These are phyloP conservation scores for Volucella zonaria DNA, from an alignment of 2,888 invertebrate species.

Conservation along the genomic window DNA sequence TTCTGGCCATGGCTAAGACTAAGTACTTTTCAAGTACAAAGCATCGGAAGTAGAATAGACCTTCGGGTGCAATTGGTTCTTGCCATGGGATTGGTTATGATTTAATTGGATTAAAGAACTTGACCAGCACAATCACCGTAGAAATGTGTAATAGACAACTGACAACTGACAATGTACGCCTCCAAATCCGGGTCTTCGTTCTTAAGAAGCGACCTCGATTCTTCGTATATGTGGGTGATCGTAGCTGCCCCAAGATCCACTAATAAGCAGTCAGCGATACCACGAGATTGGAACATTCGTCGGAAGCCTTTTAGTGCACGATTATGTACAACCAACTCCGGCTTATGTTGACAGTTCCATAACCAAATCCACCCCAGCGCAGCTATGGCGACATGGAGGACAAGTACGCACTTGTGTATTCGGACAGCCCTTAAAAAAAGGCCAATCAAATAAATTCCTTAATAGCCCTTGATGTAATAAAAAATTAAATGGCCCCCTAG, in stretches of 20 bases:
- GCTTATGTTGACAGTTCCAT: neutral
- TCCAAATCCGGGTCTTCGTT: slow-evolving; percentile 13
- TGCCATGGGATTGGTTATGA: slow-evolving; percentile 7
- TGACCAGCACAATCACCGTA: neutral
- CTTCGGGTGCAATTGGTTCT: no score
- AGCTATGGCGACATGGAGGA: neutral
- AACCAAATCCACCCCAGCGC: neutral
- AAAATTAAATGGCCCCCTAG: slow-evolving; percentile 20
- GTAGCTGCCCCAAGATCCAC: neutral
- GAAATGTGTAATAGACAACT: slow-evolving; percentile 29
- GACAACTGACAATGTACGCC: neutral
- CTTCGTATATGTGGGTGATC: neutral
- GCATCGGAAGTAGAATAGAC: slow-evolving; percentile 4
- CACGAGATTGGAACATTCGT: neutral
- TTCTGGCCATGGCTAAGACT: no score
- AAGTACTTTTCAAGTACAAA: no score
- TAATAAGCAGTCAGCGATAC: neutral
- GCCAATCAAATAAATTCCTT: slow-evolving; percentile 30
- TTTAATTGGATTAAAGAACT: slow-evolving; percentile 24
- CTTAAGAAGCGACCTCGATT: slow-evolving; percentile 24
- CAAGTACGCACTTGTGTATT: slow-evolving; percentile 15
- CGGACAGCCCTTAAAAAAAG: slow-evolving; percentile 28
- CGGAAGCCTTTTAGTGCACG: slow-evolving; percentile 13
- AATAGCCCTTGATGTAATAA: slow-evolving; percentile 27
- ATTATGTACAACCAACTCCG: slow-evolving; percentile 4